Percentiles rank a stretch among this genome's conserved stretches.
These are phyloP conservation scores for Muscicapa striata DNA, from an alignment of 2,797 vertebrate species.

Conservation along the genomic window DNA sequence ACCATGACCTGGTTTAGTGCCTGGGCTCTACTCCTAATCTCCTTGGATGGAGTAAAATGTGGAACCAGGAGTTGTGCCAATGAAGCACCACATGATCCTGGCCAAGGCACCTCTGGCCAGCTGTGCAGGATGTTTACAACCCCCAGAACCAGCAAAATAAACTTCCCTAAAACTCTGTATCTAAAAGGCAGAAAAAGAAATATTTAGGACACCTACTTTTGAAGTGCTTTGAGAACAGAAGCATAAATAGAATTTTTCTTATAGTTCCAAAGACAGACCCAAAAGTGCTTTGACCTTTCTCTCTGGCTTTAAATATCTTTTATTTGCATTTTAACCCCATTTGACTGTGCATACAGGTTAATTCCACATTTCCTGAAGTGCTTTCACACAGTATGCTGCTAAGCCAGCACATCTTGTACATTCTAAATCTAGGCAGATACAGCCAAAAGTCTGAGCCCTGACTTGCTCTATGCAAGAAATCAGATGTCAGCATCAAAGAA, in stretches of 20 bases:
- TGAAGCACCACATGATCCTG: background rate
- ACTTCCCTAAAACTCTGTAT: background rate
- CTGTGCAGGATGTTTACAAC: background rate
- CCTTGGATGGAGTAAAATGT: background rate
- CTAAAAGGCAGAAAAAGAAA: background rate
- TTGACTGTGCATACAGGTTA: background rate
- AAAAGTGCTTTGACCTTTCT: background rate
- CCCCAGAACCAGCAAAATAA: background rate
- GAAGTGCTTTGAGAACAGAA: background rate
- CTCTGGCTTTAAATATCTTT: background rate
- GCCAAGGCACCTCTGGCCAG: background rate
- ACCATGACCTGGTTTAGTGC: background rate
- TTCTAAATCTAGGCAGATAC: background rate
- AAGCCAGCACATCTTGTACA: background rate
- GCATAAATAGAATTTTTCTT: background rate
- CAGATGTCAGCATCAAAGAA: constrained; percentile 56
- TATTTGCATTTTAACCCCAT: constrained; percentile 13
- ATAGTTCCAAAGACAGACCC: background rate
- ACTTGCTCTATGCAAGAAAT: constrained; percentile 40
- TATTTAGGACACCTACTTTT: background rate
- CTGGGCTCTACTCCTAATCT: background rate
- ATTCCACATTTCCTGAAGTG: background rate
- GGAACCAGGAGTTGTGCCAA: background rate
- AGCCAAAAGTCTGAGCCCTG: constrained; percentile 11
- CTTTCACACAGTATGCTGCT: background rate